Percentiles rank a stretch among this genome's conserved stretches.
Conservation (phyloP, 2,113 vertebrate species). For the Gymnobelideus leadbeateri region DNA sequence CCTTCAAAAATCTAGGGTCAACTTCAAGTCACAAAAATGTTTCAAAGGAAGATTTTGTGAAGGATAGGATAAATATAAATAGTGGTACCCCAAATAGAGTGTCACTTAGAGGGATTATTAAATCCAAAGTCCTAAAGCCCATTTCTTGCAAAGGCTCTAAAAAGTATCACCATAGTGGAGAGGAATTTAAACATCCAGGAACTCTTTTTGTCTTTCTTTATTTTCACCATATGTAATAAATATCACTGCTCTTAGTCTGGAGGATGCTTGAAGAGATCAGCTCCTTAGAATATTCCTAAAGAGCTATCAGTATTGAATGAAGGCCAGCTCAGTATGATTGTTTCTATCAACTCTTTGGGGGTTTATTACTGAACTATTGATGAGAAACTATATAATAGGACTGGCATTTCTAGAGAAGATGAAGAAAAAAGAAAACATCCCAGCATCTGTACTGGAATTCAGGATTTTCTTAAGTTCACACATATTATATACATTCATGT, state of each 20-base stretch:
- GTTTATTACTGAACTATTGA: not conserved
- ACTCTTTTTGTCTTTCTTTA: conserved; percentile 23
- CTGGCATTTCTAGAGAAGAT: not conserved
- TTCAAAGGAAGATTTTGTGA: not conserved
- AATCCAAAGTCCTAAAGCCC: not conserved
- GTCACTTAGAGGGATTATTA: not conserved
- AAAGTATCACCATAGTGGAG: not conserved
- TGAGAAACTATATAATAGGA: conserved; percentile 4
- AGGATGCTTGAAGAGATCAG: not conserved
- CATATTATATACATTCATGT: not conserved
- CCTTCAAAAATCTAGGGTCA: not conserved
- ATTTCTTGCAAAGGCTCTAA: not conserved
- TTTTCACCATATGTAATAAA: not conserved
- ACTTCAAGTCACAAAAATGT: not conserved
- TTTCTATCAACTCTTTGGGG: not conserved
- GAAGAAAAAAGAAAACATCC: not conserved
- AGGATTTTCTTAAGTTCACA: not conserved
- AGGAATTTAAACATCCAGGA: not conserved
- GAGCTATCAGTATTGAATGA: conserved; percentile 40
- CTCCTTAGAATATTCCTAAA: not conserved
- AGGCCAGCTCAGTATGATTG: not conserved
- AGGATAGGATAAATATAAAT: not conserved
- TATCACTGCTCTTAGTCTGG: not conserved
- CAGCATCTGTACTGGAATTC: not conserved
- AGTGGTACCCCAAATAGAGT: not conserved